Evolutionary conservation across 2,113 vertebrate genomes (phyloP), one percentile per base, ranked within the genome.

Genomic region (Marmota monax): DNA sequence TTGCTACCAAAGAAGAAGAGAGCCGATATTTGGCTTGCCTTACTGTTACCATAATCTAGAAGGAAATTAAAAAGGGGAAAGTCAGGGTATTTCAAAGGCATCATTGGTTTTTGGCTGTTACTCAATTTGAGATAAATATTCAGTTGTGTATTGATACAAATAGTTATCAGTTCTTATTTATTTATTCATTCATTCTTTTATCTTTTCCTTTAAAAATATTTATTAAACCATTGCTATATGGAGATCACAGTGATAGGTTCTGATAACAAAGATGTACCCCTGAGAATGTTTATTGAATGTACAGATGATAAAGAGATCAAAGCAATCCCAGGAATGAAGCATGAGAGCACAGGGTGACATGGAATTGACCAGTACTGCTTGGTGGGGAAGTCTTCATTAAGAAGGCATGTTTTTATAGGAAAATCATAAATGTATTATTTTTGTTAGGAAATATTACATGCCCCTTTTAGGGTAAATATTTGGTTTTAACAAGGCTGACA

Each of bases 391-490:
- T 80, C 39, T 84, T 89, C 12, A 7, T 32, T 45, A 77, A 1
- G 2, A 32, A 82, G 45, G 53, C 7, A 51, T 73, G 8, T 67
- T 84, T 69, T 6, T 18, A 22, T 7, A 84, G 22, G 2, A 83
- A 90, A 72, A 32, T 84, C n/a, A 91, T 72, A 70, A 76, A 61
- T 67, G 4, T 45, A 27, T 23, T n/a, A 67, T 34, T 78, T 70
- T 78, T 51, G 65, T 58, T 77, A 34, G 53, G 78, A 93, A 94
- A 37, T 37, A 84, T 51, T 73, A 72, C 3, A 17, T 87, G 10
- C 17, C 87, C 37, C 10, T 92, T 89, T 85, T 73, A 89, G 37
- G 84, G 37, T 72, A 88, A 94, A 53, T 29, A 53, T 88, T 97
- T 65, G 63, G 5, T 87, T 73, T 10, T 45, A 86, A 74, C 37